Evolutionary conservation across 2,888 invertebrate species (phyloP).

Genomic region (Ichneumon xanthorius): DNA sequence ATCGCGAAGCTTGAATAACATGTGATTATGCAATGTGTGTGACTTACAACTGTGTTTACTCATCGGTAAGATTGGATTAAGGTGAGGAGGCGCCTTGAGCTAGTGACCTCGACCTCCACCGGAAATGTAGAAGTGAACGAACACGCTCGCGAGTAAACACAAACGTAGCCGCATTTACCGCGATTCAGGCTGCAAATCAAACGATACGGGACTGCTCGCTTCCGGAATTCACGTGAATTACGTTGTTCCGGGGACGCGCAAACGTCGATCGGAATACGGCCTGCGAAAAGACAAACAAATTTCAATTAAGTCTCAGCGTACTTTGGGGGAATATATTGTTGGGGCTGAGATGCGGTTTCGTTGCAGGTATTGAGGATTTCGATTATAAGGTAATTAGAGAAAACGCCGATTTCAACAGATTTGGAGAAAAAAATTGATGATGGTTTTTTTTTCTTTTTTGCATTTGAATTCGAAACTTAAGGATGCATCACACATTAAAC

Average conservation of each 20-base stretch:
- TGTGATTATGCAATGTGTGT: not conserved
- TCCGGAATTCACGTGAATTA: constrained; percentile 46
- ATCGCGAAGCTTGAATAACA: not conserved
- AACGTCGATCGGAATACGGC: constrained; percentile 43
- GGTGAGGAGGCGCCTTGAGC: constrained; percentile 39
- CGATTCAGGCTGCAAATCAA: constrained; percentile 55
- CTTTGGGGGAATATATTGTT: constrained; percentile 4
- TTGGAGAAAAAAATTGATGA: not conserved
- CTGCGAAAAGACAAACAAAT: constrained; percentile 2
- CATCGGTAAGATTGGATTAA: not conserved
- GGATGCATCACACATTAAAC: too few species aligned
- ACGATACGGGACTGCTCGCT: constrained; percentile 40
- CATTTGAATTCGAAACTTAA: not conserved
- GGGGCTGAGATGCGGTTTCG: not conserved
- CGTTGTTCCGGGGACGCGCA: constrained; percentile 18
- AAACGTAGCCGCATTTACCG: constrained; percentile 8
- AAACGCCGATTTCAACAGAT: not conserved
- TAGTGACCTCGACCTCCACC: constrained; percentile 17
- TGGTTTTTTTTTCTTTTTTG: not conserved
- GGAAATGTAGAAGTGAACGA: constrained; percentile 15
- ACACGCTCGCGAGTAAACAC: not conserved
- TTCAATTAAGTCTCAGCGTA: constrained; percentile 17
- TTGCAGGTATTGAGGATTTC: not conserved
- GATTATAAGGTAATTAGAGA: not conserved
- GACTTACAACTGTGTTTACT: not conserved